Conservation (phyloP, 2,113 vertebrate species). For the Bujurquina vittata region DNA sequence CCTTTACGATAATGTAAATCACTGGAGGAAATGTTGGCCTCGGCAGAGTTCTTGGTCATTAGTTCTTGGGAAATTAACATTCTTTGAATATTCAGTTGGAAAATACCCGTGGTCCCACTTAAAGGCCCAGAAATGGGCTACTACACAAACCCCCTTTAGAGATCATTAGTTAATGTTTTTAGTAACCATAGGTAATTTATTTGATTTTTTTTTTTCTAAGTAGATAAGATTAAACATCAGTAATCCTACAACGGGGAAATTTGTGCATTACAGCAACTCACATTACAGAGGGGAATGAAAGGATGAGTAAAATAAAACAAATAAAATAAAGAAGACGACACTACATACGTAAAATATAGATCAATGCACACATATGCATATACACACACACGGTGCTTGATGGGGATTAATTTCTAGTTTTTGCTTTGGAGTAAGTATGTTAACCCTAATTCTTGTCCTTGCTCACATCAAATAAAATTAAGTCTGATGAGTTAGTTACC, state of each 20-base stretch:
- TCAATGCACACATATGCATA: too few relatives aligned
- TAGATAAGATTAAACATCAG: background rate
- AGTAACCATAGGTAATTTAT: background rate
- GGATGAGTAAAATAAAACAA: too few relatives aligned
- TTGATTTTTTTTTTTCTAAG: background rate
- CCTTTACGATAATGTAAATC: background rate
- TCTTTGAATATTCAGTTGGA: conserved; percentile 3
- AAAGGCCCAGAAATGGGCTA: background rate
- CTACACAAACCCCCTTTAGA: background rate
- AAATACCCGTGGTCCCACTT: background rate
- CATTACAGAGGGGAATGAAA: too few relatives aligned
- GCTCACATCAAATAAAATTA: background rate
- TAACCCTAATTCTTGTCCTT: background rate
- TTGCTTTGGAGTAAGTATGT: background rate
- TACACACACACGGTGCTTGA: too few relatives aligned
- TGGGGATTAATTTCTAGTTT: background rate
- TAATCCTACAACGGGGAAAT: too few relatives aligned
- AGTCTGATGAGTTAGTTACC: background rate
- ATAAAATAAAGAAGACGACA: too few relatives aligned
- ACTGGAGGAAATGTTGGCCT: background rate
- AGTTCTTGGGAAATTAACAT: conserved; percentile 4
- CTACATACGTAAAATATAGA: too few relatives aligned
- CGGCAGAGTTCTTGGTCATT: background rate
- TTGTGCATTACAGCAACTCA: too few relatives aligned
- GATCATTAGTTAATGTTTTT: background rate